phyloP scores from a whole-genome alignment of 2,888 invertebrate genomes.

The Pyrrhosoma nymphula region DNA sequence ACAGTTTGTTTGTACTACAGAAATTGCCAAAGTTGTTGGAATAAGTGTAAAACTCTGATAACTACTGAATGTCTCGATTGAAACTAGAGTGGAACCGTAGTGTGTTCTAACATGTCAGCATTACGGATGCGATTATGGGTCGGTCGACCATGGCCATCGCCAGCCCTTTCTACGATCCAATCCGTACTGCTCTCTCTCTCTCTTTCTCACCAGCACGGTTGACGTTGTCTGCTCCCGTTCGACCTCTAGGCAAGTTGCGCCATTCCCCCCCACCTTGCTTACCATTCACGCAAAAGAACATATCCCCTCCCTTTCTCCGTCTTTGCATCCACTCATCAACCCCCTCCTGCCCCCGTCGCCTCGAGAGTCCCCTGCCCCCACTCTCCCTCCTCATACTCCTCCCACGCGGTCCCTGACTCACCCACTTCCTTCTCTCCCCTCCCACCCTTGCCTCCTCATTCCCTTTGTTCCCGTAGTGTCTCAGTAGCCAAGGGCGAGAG shows the following conservation, averaged over 20 bases:
- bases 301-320: no score
- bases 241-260: not conserved
- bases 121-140: no score
- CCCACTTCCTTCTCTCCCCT: not conserved
- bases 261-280: not conserved
- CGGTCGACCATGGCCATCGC: no score
- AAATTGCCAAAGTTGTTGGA: no score
- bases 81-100: no score
- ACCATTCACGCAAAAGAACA: not conserved
- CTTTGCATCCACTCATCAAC: no score
- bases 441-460: not conserved
- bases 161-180: no score
- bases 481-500: not conserved
- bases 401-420: not conserved
- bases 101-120: no score
- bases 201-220: not conserved
- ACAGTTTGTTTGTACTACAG: no score
- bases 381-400: not conserved
- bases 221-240: not conserved
- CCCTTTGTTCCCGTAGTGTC: not conserved
- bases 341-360: not conserved
- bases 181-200: not conserved
- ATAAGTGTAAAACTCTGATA: no score
- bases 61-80: no score
- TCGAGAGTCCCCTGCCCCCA: not conserved